Conservation (phyloP, 2,797 vertebrate genomes). For the Chrosomus eos region DNA sequence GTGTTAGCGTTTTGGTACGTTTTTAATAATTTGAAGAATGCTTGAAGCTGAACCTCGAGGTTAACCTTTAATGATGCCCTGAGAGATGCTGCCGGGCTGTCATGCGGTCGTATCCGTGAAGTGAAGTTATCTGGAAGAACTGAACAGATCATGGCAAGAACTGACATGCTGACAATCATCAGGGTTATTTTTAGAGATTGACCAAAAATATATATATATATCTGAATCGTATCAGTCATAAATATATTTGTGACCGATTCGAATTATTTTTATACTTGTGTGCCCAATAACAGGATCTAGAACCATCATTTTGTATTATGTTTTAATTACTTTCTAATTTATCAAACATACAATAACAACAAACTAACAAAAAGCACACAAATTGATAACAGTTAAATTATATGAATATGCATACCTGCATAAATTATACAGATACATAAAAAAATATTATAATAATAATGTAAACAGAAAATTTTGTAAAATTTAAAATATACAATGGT, state of each 20-base stretch:
- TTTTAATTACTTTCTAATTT: neutral
- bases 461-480: neutral
- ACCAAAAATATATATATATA: neutral
- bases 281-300: neutral
- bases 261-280: neutral
- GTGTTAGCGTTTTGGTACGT: neutral
- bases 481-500: neutral
- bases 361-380: neutral
- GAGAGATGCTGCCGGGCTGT: constrained; percentile 10
- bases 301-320: neutral
- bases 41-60: constrained; percentile 14
- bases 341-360: neutral
- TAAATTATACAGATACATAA: neutral
- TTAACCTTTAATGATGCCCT: constrained; percentile 34
- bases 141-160: constrained; percentile 7
- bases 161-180: neutral
- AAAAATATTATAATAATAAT: neutral
- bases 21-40: constrained; percentile 8
- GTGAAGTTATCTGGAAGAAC: neutral
- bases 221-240: neutral
- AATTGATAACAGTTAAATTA: neutral
- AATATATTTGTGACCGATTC: neutral
- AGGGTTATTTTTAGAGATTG: neutral
- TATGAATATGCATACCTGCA: neutral
- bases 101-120: neutral